Conservation (phyloP, 2,797 vertebrate species). For the Poeciliopsis turneri region DNA sequence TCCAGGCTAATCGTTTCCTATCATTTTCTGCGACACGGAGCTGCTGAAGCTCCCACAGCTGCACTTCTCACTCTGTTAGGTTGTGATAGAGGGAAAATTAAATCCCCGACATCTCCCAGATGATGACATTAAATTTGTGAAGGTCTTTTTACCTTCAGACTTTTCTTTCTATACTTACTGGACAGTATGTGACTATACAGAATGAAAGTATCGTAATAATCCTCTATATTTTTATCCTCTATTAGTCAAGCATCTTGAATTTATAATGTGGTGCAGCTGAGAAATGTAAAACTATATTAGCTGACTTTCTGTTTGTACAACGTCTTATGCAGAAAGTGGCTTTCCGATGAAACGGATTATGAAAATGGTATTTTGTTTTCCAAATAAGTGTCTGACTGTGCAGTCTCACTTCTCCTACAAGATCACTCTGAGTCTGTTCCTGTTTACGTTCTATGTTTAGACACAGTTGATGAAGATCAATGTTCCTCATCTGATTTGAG, state of each 20-base stretch:
- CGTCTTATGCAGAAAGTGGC: not conserved
- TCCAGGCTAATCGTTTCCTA: constrained; percentile 42
- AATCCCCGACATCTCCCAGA: constrained; percentile 7
- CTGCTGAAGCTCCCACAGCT: constrained; percentile 21
- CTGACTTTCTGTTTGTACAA: not conserved
- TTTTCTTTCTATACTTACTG: not conserved
- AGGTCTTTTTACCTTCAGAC: not conserved
- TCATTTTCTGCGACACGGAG: constrained; percentile 40
- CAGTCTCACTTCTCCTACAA: not conserved
- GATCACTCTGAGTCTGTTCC: not conserved
- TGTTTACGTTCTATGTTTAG: constrained; percentile 18
- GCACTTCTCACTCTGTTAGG: constrained; percentile 25
- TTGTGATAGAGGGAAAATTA: constrained; percentile 19
- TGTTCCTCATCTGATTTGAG: constrained; percentile 7
- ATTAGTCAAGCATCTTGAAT: not conserved
- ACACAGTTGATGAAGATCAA: constrained; percentile 20
- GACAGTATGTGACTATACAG: not conserved
- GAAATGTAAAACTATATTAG: not conserved
- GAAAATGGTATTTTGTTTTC: not conserved
- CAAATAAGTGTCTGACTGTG: constrained; percentile 7
- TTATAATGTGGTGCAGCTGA: not conserved
- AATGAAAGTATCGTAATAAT: not conserved
- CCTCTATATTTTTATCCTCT: not conserved
- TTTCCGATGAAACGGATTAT: not conserved
- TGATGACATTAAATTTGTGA: not conserved